phyloP scores from a whole-genome alignment of 2,888 invertebrate genomes.

The Eupithecia subfuscata region DNA sequence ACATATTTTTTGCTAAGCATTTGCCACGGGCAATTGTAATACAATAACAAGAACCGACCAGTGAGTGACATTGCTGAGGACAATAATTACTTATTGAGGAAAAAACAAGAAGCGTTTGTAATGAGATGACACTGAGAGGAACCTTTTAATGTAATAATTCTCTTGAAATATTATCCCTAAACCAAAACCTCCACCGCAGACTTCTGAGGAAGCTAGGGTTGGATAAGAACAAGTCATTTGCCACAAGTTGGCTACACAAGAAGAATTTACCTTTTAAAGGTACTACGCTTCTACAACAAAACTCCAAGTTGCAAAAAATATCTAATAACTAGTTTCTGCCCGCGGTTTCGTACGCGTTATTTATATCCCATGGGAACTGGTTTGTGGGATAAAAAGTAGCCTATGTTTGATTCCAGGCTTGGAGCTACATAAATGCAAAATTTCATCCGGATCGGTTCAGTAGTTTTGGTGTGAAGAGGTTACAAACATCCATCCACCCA shows the following conservation, averaged over 20 bases:
- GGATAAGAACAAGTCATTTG: not conserved
- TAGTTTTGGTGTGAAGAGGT: no score
- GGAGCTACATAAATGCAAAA: no score
- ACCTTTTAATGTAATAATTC: not conserved
- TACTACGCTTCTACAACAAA: no score
- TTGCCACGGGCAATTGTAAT: not conserved
- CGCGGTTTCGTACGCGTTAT: no score
- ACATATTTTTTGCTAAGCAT: not conserved
- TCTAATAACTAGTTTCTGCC: no score
- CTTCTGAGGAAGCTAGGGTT: not conserved
- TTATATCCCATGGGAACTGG: no score
- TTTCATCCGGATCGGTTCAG: no score
- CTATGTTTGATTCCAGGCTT: no score
- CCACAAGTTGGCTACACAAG: not conserved
- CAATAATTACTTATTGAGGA: conserved; percentile 1
- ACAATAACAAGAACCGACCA: conserved; percentile 9
- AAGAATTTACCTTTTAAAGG: no score
- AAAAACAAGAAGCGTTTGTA: not conserved
- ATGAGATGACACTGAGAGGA: not conserved
- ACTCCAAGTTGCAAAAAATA: no score
- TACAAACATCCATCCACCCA: no score
- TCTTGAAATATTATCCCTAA: not conserved
- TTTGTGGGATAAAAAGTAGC: no score
- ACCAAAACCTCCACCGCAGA: not conserved
- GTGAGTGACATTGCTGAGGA: not conserved